phyloP scores from a whole-genome alignment of 2,888 invertebrate genomes.

The Spodoptera picta region DNA sequence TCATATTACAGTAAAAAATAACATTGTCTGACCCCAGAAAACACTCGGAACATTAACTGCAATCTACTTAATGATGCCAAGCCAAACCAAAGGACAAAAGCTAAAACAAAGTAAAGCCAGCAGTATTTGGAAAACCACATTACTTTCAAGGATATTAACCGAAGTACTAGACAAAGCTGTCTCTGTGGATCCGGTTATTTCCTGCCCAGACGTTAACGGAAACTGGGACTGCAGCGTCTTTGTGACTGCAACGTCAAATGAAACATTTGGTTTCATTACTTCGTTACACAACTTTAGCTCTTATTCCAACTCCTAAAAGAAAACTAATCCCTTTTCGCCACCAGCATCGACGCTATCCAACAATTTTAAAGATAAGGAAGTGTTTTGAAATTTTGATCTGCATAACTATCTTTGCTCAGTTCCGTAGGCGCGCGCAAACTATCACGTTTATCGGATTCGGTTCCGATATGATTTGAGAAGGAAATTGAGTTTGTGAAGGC shows the following conservation, averaged over 20 bases:
- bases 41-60: constrained; percentile 38
- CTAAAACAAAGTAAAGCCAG: constrained; percentile 34
- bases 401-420: constrained; percentile 41
- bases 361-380: constrained; percentile 54
- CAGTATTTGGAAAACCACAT: constrained; percentile 51
- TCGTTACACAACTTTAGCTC: constrained; percentile 38
- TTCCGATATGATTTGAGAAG: constrained; percentile 59
- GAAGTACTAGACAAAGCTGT: constrained; percentile 72
- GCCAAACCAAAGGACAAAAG: constrained; percentile 34
- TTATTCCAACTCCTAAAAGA: constrained; percentile 32
- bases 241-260: constrained; percentile 57
- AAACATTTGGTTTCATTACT: constrained; percentile 45
- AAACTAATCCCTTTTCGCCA: constrained; percentile 38
- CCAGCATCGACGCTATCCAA: constrained; percentile 37
- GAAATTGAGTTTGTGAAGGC: constrained; percentile 71
- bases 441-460: constrained; percentile 52
- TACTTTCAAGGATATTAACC: constrained; percentile 57
- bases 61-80: constrained; percentile 45
- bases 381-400: constrained; percentile 51
- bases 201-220: constrained; percentile 83
- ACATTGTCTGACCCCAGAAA: constrained; percentile 30
- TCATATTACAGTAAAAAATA: constrained; percentile 30
- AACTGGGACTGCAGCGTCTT: constrained; percentile 68
- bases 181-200: constrained; percentile 78
- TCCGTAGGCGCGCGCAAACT: constrained; percentile 38